phyloP scores from a whole-genome alignment of 2,888 invertebrate species.

The Sarcophaga caerulescens region DNA sequence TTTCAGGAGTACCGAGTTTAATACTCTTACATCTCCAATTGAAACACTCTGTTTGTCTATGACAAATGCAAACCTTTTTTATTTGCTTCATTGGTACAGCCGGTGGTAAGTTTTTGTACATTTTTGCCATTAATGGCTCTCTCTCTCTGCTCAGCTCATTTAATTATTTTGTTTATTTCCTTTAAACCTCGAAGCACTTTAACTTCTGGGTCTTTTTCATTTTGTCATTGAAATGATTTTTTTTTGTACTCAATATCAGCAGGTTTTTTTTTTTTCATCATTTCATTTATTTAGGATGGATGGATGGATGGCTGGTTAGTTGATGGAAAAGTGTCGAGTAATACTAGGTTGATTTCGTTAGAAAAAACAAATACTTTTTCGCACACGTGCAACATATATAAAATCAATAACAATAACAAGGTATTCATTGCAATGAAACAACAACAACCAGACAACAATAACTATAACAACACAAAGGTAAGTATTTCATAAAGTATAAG shows the following conservation, averaged over 20 bases:
- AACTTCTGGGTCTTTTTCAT: slow-evolving; percentile 51
- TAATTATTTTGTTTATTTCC: slow-evolving; percentile 63
- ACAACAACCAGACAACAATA: slow-evolving; percentile 47
- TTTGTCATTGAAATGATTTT: slow-evolving; percentile 40
- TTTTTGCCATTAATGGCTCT: slow-evolving; percentile 19
- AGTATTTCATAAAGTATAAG: slow-evolving; percentile 45
- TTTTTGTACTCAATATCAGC: not conserved
- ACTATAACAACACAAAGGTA: slow-evolving; percentile 53
- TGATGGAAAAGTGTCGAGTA: slow-evolving; percentile 61
- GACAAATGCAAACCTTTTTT: not conserved
- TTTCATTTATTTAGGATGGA: not conserved
- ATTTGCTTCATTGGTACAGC: no score
- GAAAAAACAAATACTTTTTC: slow-evolving; percentile 24
- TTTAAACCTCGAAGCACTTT: slow-evolving; percentile 42
- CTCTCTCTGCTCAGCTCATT: not conserved
- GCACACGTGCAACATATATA: slow-evolving; percentile 67
- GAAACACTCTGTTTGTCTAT: not conserved
- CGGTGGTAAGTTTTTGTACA: not conserved
- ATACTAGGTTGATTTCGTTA: slow-evolving; percentile 13
- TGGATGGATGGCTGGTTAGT: not conserved
- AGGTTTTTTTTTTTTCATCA: slow-evolving; percentile 1
- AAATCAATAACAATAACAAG: slow-evolving; percentile 45
- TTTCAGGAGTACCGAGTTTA: no score
- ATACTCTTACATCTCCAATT: not conserved
- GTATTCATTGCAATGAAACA: slow-evolving; percentile 32